Conservation (phyloP, 2,888 invertebrate species). For the Lasius platythorax region DNA sequence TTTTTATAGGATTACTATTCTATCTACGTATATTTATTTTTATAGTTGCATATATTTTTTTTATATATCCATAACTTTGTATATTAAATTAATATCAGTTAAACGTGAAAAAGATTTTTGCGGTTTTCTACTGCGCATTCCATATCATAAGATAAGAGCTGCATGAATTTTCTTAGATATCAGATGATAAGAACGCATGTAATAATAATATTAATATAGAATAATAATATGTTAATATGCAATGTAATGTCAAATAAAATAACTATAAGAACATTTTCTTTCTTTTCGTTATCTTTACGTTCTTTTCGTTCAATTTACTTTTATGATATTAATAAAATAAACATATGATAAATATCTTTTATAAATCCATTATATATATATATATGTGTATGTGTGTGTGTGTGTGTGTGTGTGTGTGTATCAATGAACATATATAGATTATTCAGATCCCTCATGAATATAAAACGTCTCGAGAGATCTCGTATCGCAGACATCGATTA, state of each 20-base stretch:
- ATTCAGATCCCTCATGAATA: slow-evolving; percentile 68
- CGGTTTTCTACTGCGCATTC: too few species aligned
- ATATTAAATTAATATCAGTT: background rate
- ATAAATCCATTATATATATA: background rate
- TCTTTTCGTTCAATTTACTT: background rate
- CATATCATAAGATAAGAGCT: too few species aligned
- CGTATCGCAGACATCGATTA: slow-evolving; percentile 71
- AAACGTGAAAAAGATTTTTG: too few species aligned
- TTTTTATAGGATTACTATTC: background rate
- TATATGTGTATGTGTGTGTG: slow-evolving; percentile 48
- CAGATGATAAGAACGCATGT: background rate
- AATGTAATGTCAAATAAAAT: background rate
- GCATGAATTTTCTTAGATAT: background rate
- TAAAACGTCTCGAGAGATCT: slow-evolving; percentile 62
- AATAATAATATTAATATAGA: background rate
- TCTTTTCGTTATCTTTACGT: background rate
- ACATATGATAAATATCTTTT: slow-evolving; percentile 33
- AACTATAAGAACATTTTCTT: background rate
- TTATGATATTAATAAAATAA: background rate
- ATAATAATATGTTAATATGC: background rate
- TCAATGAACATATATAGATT: slow-evolving; percentile 46
- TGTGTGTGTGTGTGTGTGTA: slow-evolving; percentile 46
- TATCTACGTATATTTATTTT: background rate
- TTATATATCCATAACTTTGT: background rate
- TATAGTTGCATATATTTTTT: background rate